Evolutionary conservation across 1,140 invertebrate species (phyloP).

Genomic region (Pogonognathellus flavescens): DNA sequence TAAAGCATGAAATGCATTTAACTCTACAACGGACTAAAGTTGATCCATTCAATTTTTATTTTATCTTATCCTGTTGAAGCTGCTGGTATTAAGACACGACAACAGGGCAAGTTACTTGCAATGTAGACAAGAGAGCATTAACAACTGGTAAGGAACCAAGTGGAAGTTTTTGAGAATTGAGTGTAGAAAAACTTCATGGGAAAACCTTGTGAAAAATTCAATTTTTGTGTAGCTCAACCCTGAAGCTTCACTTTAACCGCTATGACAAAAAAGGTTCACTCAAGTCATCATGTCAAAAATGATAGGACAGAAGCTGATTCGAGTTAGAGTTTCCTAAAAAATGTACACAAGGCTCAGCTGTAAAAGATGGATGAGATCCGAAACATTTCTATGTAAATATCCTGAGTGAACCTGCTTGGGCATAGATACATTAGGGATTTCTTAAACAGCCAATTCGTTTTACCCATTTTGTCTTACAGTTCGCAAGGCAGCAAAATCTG

Average conservation of each 20-base stretch:
- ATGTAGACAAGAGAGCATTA: background rate
- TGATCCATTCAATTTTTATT: background rate
- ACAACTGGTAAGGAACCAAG: background rate
- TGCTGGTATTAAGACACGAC: background rate
- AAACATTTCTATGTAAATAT: too few relatives aligned
- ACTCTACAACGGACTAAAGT: background rate
- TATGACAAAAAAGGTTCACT: constrained; percentile 4
- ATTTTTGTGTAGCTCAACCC: constrained; percentile 41
- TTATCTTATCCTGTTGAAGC: background rate
- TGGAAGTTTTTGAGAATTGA: background rate
- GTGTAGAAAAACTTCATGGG: constrained; percentile 35
- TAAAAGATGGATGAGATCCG: too few relatives aligned
- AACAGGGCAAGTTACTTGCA: background rate
- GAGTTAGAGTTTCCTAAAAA: background rate
- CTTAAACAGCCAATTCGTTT: too few relatives aligned
- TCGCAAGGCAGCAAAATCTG: too few relatives aligned
- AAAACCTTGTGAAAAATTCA: constrained; percentile 37
- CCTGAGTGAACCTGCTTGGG: too few relatives aligned
- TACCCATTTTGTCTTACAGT: too few relatives aligned
- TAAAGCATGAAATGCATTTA: constrained; percentile 1
- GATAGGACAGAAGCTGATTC: background rate
- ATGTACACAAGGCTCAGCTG: too few relatives aligned
- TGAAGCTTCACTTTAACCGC: constrained; percentile 45
- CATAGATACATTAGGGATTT: too few relatives aligned
- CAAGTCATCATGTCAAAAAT: background rate